Conservation (phyloP, 2,888 invertebrate genomes). For the Neria commutata region DNA sequence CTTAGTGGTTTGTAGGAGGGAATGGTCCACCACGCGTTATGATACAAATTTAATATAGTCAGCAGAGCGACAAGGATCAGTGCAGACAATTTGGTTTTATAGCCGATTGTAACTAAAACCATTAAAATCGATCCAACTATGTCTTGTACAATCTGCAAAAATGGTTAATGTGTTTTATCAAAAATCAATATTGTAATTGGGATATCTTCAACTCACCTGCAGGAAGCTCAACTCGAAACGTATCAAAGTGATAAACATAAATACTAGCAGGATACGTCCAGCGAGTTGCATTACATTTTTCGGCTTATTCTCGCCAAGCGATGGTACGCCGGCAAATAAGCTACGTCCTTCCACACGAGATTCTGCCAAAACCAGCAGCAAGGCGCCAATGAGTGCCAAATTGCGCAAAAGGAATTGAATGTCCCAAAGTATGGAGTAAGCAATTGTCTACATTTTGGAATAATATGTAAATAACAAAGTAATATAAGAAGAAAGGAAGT, state of each 20-base stretch:
- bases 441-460: conserved; percentile 73
- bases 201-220: conserved; percentile 67
- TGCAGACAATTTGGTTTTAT: conserved; percentile 98
- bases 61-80: conserved; percentile 90
- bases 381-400: conserved; percentile 95
- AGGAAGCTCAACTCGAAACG: conserved; percentile 90
- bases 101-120: conserved; percentile 95
- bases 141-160: conserved; percentile 86
- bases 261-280: conserved; percentile 92
- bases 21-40: conserved; percentile 98
- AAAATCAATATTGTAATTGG: not conserved
- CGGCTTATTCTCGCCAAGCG: conserved; percentile 92
- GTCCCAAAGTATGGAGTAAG: conserved; percentile 98
- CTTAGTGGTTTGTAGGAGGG: conserved; percentile 93
- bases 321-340: conserved; percentile 94
- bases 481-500: not conserved
- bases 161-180: too few relatives aligned
- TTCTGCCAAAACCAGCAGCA: conserved; percentile 95
- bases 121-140: conserved; percentile 92
- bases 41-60: conserved; percentile 89
- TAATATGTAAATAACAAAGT: not conserved
- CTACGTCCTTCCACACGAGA: conserved; percentile 91
- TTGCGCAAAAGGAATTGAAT: conserved; percentile 95
- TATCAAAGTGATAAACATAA: conserved; percentile 98
- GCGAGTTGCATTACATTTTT: conserved; percentile 96